Evolutionary conservation across 2,888 invertebrate species (phyloP), one percentile per base, ranked within the genome.

Genomic region (Eilema griseolum): DNA sequence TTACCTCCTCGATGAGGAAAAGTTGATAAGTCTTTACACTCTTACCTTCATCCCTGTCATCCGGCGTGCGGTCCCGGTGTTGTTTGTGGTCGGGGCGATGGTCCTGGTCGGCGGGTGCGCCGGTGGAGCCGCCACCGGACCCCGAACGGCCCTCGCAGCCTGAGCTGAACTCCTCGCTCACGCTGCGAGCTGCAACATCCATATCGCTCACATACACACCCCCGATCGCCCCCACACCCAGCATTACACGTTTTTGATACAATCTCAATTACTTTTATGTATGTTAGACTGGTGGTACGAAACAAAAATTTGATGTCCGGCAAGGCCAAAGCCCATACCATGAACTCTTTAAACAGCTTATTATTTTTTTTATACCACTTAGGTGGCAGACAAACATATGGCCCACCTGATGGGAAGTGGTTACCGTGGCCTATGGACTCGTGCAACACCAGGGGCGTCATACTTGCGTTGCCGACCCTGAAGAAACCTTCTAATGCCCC

Each of bases 161-260:
- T 94, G 98, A 98, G 93, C 98, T 98, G 96, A 99, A 99, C 95
- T 99, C 99, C 95, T 99, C 99, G 89, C 99, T 99, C 94, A 99
- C 98, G 96, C 98, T 99, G 91, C 98, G 97, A 87, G 98, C 98
- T 98, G 96, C 83, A 95, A 93, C 90, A 93, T 88, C 87, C 85
- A 87, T 83, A 86, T 87, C 89, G 90, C 92, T 93, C 92, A 92
- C 90, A 89, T 89, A 89, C 89, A 86, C 86, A 82, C 90, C 91
- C 91, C 86, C 85, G 79, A 77, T 77, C 75, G 80, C 83, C 85
- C 73, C 69, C 66, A n/a, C 28, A 37, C 65, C 67, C 65, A 16
- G 26, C 41, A 60, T 37, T 33, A 65, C 16, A 65, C 24, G n/a
- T 31, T 33, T 56, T 65, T 28, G 20, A n/a, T 20, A 28, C 24